Evolutionary conservation across 2,888 invertebrate species (phyloP).

Genomic region (Coelopa pilipes): DNA sequence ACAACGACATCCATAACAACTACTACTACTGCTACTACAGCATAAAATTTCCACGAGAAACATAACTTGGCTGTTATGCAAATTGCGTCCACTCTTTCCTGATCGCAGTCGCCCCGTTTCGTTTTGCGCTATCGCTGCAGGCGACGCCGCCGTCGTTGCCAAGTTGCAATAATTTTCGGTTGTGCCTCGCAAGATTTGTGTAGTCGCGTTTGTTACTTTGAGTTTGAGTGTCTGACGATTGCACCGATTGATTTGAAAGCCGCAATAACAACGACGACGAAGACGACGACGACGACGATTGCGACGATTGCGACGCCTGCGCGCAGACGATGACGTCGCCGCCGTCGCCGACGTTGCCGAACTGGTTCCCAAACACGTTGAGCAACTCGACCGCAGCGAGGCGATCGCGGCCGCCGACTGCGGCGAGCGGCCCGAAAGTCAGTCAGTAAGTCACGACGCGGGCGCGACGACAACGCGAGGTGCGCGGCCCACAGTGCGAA

Average conservation of each 20-base stretch:
- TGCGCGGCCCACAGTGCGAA: constrained; percentile 41
- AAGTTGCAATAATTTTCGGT: too few species aligned
- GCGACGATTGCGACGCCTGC: too few species aligned
- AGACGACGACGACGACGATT: too few species aligned
- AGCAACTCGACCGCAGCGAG: constrained; percentile 40
- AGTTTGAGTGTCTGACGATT: too few species aligned
- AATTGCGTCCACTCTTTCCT: neutral
- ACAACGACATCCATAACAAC: neutral
- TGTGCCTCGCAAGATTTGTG: too few species aligned
- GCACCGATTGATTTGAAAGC: too few species aligned
- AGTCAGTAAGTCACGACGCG: constrained; percentile 38
- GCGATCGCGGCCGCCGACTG: neutral
- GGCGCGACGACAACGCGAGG: constrained; percentile 15
- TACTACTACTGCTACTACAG: neutral
- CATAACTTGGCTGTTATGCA: neutral
- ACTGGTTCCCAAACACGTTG: constrained; percentile 39
- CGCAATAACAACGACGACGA: too few species aligned
- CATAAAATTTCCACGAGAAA: neutral
- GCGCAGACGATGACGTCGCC: too few species aligned
- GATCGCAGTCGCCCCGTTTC: neutral
- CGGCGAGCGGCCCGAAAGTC: constrained; percentile 29
- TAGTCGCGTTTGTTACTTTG: too few species aligned
- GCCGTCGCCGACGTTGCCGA: neutral
- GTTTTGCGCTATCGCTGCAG: neutral
- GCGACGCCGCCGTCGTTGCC: neutral